These are phyloP conservation scores for Planococcus citri DNA, from an alignment of 1,140 invertebrate genomes.

Conservation along the genomic window DNA sequence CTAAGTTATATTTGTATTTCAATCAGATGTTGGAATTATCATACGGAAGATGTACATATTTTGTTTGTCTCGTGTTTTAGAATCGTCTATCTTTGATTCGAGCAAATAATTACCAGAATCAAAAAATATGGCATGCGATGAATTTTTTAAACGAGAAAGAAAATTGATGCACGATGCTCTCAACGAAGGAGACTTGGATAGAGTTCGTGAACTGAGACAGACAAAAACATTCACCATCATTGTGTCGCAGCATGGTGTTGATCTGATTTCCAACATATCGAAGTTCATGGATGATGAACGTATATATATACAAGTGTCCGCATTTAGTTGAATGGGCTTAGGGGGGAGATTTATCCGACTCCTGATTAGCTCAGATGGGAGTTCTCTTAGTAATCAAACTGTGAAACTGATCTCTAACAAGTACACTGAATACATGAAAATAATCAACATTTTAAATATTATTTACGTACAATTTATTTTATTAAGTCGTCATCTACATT, in stretches of 20 bases:
- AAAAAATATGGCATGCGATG: not conserved
- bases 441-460: no score
- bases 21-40: not conserved
- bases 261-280: not conserved
- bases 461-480: no score
- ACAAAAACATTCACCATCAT: not conserved
- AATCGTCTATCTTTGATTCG: not conserved
- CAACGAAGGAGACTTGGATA: not conserved
- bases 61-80: slow-evolving; percentile 17
- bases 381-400: no score
- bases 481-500: no score
- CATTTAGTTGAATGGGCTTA: not conserved
- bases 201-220: slow-evolving; percentile 6
- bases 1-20: not conserved
- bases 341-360: no score
- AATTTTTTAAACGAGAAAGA: not conserved
- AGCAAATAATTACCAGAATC: not conserved
- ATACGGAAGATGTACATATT: not conserved
- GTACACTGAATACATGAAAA: no score
- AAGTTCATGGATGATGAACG: not conserved
- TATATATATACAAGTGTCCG: not conserved
- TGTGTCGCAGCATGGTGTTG: not conserved
- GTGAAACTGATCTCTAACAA: no score
- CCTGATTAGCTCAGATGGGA: no score
- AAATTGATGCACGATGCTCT: not conserved